Conservation (phyloP, 2,113 vertebrate species). For the Echinops telfairi region DNA sequence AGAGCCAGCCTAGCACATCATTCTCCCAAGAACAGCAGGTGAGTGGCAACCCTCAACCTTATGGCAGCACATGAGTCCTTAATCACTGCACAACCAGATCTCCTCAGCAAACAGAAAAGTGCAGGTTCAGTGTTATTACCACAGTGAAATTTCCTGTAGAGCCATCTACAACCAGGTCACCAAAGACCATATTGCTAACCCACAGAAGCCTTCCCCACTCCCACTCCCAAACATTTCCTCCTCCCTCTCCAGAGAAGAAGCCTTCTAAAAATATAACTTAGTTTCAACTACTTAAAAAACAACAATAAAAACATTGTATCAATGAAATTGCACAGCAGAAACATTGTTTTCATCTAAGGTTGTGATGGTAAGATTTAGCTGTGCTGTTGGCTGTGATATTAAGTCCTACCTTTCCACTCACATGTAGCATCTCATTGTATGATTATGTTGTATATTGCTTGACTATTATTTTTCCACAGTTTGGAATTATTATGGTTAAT, state of each 20-base stretch:
- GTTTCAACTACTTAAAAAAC: background rate
- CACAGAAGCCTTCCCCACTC: background rate
- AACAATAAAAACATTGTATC: background rate
- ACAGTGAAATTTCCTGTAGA: background rate
- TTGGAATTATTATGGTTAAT: slow-evolving; percentile 22
- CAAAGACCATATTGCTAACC: background rate
- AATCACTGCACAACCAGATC: too few species aligned
- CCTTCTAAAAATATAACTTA: background rate
- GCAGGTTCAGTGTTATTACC: background rate
- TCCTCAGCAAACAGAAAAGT: background rate
- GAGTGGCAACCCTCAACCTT: too few species aligned
- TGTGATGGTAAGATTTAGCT: background rate
- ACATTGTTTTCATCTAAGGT: background rate
- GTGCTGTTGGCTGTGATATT: background rate
- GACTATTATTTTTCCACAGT: background rate
- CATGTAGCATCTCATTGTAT: background rate
- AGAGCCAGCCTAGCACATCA: too few species aligned
- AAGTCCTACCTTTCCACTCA: background rate
- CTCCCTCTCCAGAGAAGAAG: background rate
- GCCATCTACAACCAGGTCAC: background rate
- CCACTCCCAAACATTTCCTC: background rate
- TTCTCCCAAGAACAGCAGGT: too few species aligned
- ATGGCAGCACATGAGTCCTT: too few species aligned
- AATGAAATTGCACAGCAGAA: background rate
- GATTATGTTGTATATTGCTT: background rate